Conservation (phyloP, 2,888 invertebrate species). For the Aethes cnicana region DNA sequence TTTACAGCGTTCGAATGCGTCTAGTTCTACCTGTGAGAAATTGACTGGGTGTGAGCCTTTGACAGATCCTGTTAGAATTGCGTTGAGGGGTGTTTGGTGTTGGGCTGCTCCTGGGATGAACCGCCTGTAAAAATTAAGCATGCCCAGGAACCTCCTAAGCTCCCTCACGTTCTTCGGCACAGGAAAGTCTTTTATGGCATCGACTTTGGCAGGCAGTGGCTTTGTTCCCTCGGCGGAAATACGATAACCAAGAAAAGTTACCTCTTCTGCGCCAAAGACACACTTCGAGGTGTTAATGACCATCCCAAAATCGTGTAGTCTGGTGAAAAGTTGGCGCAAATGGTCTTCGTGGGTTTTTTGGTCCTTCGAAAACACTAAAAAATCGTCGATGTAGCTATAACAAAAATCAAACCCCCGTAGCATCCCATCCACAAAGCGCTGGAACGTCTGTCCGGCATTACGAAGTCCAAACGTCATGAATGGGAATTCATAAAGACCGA, state of each 20-base stretch:
- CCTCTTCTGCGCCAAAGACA: not conserved
- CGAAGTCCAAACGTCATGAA: no score
- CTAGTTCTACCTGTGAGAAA: no score
- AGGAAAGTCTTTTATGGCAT: conserved; percentile 2
- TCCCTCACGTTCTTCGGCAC: conserved; percentile 37
- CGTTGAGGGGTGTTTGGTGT: conserved; percentile 21
- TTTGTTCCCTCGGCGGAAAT: not conserved
- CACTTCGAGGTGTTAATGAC: conserved; percentile 1
- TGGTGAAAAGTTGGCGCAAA: not conserved
- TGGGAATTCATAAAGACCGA: no score
- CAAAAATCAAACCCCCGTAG: conserved; percentile 2
- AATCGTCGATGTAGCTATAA: conserved; percentile 46
- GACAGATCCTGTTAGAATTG: conserved; percentile 8
- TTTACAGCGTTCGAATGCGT: no score
- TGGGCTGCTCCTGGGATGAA: conserved; percentile 31
- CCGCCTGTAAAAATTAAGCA: conserved; percentile 30
- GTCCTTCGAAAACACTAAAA: conserved; percentile 36
- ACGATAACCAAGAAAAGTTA: conserved; percentile 1
- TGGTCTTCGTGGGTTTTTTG: conserved; percentile 5
- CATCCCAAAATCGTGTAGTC: not conserved
- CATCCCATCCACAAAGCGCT: conserved; percentile 43
- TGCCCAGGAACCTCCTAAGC: conserved; percentile 35
- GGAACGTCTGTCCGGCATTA: no score
- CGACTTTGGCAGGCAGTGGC: not conserved
- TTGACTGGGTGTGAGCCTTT: no score